Evolutionary conservation across 2,113 vertebrate species (phyloP), one percentile per base, ranked within the genome.

Genomic region (Thalassoma bifasciatum): DNA sequence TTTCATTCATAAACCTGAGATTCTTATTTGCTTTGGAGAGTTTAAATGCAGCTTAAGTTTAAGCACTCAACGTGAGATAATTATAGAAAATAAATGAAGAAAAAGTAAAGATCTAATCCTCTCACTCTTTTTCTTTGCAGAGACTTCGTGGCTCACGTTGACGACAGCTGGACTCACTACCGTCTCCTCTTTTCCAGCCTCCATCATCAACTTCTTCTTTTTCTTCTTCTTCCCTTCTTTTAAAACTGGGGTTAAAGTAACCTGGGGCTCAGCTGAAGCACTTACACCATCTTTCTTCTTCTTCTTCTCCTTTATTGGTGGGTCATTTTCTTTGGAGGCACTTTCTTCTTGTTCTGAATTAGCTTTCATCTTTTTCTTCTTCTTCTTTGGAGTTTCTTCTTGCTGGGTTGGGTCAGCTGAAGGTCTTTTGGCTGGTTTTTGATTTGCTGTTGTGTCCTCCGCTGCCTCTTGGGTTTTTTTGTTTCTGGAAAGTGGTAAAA

Each of bases 41-140:
- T 26, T 17, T 14, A 53, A 53, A 16, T 19, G 52, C 56, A 50
- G 61, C 44, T 34, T 21, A 26, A 10, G n/a, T n/a, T 62, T 5
- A n/a, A n/a, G n/a, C n/a, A n/a, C n/a, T 30, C 30, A 30, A 30
- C 3, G 30, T 4, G 3, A 30, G 3, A 30, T 30, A 4, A 30
- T 30, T 30, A 30, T 4, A 30, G 30, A 30, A 0, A 26, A 3
- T n/a, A 14, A 8, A 53, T 17, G 21, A 10, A 38, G 9, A 10
- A 26, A n/a, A 9, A 0, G 4, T 2, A 58, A 16, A 4, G 30
- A 24, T 14, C 10, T 37, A 0, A 8, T 9, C 1, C 5, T 72
- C 86, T 76, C 30, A 92, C 88, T 90, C 23, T 62, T 72, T 61
- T 81, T 91, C 78, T 84, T 81, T 0, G 78, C 59, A 23, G 70